A percentile compares a stretch with the other conserved stretches of the same genome.
Evolutionary conservation across 2,113 vertebrate species (phyloP).

Genomic region (Apteryx owenii): DNA sequence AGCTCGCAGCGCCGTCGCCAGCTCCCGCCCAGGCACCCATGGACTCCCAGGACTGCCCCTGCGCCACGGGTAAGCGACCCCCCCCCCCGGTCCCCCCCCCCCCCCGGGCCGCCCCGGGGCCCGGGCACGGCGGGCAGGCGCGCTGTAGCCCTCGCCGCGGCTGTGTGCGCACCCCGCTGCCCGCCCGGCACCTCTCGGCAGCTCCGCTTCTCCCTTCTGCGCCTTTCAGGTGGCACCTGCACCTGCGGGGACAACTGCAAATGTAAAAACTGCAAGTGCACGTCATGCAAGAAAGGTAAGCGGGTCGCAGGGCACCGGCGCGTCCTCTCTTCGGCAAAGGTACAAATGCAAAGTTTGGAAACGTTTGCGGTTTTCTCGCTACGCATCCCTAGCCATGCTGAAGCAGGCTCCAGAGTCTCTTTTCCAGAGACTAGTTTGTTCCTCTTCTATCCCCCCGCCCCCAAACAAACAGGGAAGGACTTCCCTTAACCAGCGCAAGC

Average conservation of each 20-base stretch:
- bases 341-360: background rate
- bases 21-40: conserved; percentile 23
- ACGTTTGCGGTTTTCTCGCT: background rate
- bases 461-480: background rate
- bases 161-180: too few relatives aligned
- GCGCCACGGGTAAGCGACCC: conserved; percentile 70
- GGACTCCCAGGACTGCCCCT: conserved; percentile 79
- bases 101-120: background rate
- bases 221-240: conserved; percentile 81
- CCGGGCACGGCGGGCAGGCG: too few relatives aligned
- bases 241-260: conserved; percentile 84
- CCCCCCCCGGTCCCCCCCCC: background rate
- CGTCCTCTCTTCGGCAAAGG: background rate
- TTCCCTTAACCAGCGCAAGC: background rate
- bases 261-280: conserved; percentile 87
- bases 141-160: background rate
- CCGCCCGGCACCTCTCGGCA: background rate
- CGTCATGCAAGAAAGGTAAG: conserved; percentile 80
- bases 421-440: background rate
- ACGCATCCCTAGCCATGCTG: background rate
- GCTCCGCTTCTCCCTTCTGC: background rate
- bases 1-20: too few relatives aligned
- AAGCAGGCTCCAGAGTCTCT: background rate
- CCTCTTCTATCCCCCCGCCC: fast-evolving
- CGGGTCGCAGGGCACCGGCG: background rate